Percentiles rank a stretch among this genome's conserved stretches.
Conservation (phyloP, 2,888 invertebrate genomes). For the Drosophila demipolita region DNA sequence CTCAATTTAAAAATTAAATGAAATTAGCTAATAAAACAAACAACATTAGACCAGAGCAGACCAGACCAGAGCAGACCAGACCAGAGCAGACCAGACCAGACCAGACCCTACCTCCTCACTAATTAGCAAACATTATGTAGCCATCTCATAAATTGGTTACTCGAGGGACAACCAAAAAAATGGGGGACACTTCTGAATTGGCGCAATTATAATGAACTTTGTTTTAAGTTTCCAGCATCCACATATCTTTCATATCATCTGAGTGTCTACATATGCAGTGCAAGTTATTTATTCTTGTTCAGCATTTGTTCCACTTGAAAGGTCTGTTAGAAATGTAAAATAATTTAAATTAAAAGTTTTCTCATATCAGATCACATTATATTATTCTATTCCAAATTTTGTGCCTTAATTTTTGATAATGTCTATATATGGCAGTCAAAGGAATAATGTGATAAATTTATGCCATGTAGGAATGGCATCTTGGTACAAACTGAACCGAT, state of each 20-base stretch:
- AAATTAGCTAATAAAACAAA: constrained; percentile 61
- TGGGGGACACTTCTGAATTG: neutral
- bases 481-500: neutral
- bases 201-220: neutral
- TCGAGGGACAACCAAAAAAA: neutral
- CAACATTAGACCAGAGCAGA: constrained; percentile 8
- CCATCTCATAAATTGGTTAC: neutral
- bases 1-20: constrained; percentile 67
- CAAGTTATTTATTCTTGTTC: neutral
- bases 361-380: no score
- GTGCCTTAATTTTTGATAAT: no score
- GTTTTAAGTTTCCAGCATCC: neutral
- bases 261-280: no score
- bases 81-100: neutral
- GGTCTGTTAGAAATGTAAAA: no score
- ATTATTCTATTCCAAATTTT: no score
- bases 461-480: neutral
- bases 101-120: constrained; percentile 14
- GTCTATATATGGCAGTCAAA: no score
- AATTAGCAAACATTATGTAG: constrained; percentile 46
- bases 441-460: no score
- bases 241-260: neutral
- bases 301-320: neutral
- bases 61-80: constrained; percentile 21
- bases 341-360: no score